Base-by-base conservation (phyloP, 2,888 invertebrate species). In the Idaea dimidiata region DNA sequence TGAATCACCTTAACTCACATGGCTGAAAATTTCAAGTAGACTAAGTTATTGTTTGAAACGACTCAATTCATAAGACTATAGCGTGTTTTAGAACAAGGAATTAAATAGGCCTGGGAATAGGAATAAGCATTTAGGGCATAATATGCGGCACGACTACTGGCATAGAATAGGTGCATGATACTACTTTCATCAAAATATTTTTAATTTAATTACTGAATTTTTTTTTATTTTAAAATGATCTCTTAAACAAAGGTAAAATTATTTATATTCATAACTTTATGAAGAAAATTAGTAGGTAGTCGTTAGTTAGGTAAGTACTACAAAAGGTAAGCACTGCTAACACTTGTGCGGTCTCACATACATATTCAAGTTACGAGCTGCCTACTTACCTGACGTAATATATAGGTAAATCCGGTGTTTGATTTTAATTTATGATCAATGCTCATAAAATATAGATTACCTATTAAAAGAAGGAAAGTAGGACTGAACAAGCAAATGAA, bases 341-440 rank as follows among this genome's bases (percentile, higher is more conserved):
- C 43, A 43, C 43, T 43, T 43, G 43, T 43, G 43, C 43, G 43
- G 43, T 43, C 43, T 43, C 43, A 43, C 43, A 43, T 43, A 43
- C 14, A 43, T 43, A 43, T 43, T 43, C 43, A 43, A 43, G 43
- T 43, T 14, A 43, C 59, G 16, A 24, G 32, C 3, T 32, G 18
- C 8, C 24, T 24, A 24, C 17, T 14, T 55, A n/a, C 10, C 14
- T 32, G 43, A 59, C 32, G 53, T 31, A 55, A 59, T 55, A 55
- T 8, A 6, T 54, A 59, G 53, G 31, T 54, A 31, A 68, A 70
- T 67, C 69, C 43, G 8, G 10, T 43, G 5, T 43, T 43, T 43
- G 10, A 43, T 43, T 43, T 43, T 43, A 8, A 43, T 43, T 43
- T 43, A 43, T 43, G 2, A 6, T 24, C 24, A 43, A 43, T 43